A percentile compares a stretch with the other conserved stretches of the same genome.
These are phyloP conservation scores for Delia radicum DNA, from an alignment of 1,140 invertebrate species.

Conservation along the genomic window DNA sequence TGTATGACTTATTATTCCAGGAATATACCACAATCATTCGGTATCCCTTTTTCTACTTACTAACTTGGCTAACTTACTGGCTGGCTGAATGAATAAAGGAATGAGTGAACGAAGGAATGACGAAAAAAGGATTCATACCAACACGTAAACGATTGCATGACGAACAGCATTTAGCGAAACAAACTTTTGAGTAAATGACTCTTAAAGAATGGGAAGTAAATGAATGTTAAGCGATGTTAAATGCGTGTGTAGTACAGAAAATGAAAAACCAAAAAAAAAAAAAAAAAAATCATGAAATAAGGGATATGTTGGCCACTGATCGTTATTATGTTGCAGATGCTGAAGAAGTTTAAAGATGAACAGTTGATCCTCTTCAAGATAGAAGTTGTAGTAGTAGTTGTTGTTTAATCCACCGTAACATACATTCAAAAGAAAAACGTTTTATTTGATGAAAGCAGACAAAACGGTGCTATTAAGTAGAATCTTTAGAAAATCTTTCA, in stretches of 20 bases:
- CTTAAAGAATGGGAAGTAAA: conserved; percentile 12
- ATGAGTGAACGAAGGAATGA: neutral
- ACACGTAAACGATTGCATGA: conserved; percentile 21
- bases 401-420: no score
- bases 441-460: neutral
- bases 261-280: neutral
- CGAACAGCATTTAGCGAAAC: conserved; percentile 20
- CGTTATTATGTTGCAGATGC: neutral
- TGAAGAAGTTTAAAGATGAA: neutral
- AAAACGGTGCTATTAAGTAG: neutral
- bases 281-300: neutral
- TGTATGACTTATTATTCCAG: conserved; percentile 9
- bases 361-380: neutral
- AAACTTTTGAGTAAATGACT: conserved; percentile 6
- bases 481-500: neutral
- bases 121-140: conserved; percentile 14
- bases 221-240: conserved; percentile 22
- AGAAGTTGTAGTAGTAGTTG: no score
- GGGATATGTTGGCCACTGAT: neutral
- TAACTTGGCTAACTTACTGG: no score
- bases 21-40: neutral
- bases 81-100: no score
- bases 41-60: conserved; percentile 4
- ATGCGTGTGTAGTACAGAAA: neutral
- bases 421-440: neutral